Base-by-base conservation (phyloP, 2,888 invertebrate species). In the Idaea dimidiata region DNA sequence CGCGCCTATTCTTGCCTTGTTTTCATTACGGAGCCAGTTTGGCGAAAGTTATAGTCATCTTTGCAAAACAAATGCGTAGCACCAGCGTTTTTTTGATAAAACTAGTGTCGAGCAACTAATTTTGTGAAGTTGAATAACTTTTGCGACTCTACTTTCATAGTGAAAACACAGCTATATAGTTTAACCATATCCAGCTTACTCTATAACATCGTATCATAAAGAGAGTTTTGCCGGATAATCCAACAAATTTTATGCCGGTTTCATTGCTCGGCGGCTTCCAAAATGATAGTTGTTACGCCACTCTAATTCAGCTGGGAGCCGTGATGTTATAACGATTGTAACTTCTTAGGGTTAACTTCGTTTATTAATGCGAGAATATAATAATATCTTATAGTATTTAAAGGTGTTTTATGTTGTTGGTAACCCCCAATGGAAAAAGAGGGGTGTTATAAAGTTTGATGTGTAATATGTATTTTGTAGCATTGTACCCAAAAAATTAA, bases 161-260 rank as follows among this genome's bases (percentile, higher is more conserved):
- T n/a, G n/a, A n/a, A n/a, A n/a, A n/a, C n/a, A n/a, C n/a, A 32
- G 8, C 8, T 43, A 10, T 8, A 8, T 6, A 43, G 8, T 43
- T 43, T 14, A 10, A 43, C 6, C 43, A 17, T 17, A 63, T 66
- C 66, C 18, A 43, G 43, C 43, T 8, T 0, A 43, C 43, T 43
- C 14, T 43, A 43, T 43, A 14, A 14, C 43, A 8, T 43, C 2
- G 43, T 43, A 43, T 14, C 8, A 43, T 43, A 43, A 43, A 43
- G 14, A 43, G 43, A 43, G 43, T 43, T 43, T 43, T 43, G 43
- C 43, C 74, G 76, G 81, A 83, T 84, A 82, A 87, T 86, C 84
- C 81, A 78, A 79, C 83, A 84, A 86, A 87, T 87, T 87, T 88
- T 84, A 88, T 80, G 82, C 79, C 79, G 75, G 77, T 84, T 84